Conservation (phyloP, 2,888 invertebrate species). For the Synanthedon myopaeformis region DNA sequence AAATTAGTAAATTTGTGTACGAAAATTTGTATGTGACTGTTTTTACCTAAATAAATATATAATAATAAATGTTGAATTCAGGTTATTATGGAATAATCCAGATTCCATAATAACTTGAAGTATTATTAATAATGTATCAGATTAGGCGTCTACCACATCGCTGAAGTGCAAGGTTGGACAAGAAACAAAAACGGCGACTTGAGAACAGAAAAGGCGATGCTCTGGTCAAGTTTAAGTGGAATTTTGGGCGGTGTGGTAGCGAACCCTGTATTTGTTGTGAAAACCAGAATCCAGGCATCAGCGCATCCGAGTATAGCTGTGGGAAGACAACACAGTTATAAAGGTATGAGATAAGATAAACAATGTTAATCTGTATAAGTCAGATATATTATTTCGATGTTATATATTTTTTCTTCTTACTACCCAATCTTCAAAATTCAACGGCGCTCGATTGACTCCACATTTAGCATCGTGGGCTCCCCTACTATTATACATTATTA, state of each 20-base stretch:
- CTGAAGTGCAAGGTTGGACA: slow-evolving; percentile 70
- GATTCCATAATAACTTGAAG: too few species aligned
- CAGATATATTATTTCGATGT: too few species aligned
- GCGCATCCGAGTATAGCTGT: slow-evolving; percentile 82
- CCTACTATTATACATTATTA: neutral
- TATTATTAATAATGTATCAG: slow-evolving; percentile 26
- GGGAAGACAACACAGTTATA: slow-evolving; percentile 83
- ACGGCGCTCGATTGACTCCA: too few species aligned
- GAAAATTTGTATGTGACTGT: too few species aligned
- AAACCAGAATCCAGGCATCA: slow-evolving; percentile 82
- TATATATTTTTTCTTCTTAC: too few species aligned
- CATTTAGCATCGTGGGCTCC: too few species aligned
- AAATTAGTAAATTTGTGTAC: too few species aligned
- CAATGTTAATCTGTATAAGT: too few species aligned
- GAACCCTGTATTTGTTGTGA: slow-evolving; percentile 84
- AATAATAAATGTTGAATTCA: too few species aligned
- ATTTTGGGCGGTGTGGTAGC: slow-evolving; percentile 75
- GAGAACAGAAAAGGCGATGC: slow-evolving; percentile 38
- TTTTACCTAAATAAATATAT: too few species aligned
- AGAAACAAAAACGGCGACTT: slow-evolving; percentile 42
- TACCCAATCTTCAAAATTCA: too few species aligned
- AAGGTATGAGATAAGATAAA: slow-evolving; percentile 22
- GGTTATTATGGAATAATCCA: too few species aligned
- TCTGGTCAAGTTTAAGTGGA: slow-evolving; percentile 71
- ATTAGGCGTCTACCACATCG: slow-evolving; percentile 74